Conservation (phyloP, 1,140 invertebrate genomes). For the Copidosoma floridanum region DNA sequence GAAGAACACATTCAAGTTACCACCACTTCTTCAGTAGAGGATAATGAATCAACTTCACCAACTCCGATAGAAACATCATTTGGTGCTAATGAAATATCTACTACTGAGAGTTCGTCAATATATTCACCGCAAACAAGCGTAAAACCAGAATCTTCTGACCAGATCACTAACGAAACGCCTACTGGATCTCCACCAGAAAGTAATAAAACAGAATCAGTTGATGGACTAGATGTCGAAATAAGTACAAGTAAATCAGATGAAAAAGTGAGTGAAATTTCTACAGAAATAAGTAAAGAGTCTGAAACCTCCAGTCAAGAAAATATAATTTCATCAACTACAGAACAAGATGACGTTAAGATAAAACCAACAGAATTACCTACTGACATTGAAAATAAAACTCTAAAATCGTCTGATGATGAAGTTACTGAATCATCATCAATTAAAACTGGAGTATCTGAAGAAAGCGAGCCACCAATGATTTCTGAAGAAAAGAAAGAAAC, state of each 20-base stretch:
- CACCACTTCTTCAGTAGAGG: not conserved
- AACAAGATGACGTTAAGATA: constrained; percentile 7
- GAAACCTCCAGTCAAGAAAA: too few species aligned
- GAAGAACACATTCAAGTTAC: constrained; percentile 17
- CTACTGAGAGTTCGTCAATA: constrained; percentile 4
- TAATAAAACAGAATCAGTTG: constrained; percentile 9
- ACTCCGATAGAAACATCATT: too few species aligned
- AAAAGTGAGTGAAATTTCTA: constrained; percentile 12
- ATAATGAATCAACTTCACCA: not conserved
- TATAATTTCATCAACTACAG: constrained; percentile 14
- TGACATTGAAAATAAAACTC: not conserved
- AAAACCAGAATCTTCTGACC: constrained; percentile 7
- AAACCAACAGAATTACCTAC: constrained; percentile 10
- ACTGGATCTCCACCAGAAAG: not conserved
- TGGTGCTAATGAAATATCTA: too few species aligned
- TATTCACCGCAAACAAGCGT: not conserved
- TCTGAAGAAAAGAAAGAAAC: not conserved
- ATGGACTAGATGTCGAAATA: constrained; percentile 19
- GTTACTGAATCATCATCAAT: not conserved
- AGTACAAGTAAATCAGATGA: not conserved
- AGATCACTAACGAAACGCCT: not conserved
- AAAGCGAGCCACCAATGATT: constrained; percentile 31
- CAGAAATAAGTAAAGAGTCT: constrained; percentile 7
- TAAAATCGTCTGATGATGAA: not conserved
- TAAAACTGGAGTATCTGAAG: constrained; percentile 27